Conservation (phyloP, 2,113 vertebrate species). For the Ramphastos sulfuratus region DNA sequence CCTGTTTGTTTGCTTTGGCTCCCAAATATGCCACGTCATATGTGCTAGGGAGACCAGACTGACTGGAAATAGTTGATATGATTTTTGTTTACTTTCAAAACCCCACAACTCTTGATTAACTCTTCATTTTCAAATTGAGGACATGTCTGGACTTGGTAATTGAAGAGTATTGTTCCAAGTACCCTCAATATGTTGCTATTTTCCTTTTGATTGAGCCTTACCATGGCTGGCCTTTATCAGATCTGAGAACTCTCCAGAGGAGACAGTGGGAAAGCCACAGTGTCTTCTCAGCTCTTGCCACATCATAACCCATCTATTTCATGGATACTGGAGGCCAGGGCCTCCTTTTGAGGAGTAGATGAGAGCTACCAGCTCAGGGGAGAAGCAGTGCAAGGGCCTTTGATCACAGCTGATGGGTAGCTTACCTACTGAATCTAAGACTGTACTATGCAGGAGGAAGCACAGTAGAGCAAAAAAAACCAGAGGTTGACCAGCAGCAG, state of each 20-base stretch:
- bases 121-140: neutral
- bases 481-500: neutral
- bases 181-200: neutral
- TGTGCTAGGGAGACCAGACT: neutral
- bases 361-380: neutral
- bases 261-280: rapidly evolving
- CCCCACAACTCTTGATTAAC: neutral
- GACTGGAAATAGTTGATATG: conserved; percentile 25
- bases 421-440: neutral
- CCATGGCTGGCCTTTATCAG: neutral
- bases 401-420: neutral
- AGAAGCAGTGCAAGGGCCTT: neutral
- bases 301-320: neutral
- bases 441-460: neutral
- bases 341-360: neutral
- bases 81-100: conserved; percentile 8
- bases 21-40: neutral
- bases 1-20: conserved; percentile 51
- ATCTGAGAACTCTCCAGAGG: neutral
- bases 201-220: neutral
- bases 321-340: neutral
- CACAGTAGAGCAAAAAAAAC: neutral
- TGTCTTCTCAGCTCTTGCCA: neutral
- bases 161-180: neutral
- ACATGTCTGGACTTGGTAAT: neutral